Base-by-base conservation (phyloP, 2,113 vertebrate species). In the Garra rufa region DNA sequence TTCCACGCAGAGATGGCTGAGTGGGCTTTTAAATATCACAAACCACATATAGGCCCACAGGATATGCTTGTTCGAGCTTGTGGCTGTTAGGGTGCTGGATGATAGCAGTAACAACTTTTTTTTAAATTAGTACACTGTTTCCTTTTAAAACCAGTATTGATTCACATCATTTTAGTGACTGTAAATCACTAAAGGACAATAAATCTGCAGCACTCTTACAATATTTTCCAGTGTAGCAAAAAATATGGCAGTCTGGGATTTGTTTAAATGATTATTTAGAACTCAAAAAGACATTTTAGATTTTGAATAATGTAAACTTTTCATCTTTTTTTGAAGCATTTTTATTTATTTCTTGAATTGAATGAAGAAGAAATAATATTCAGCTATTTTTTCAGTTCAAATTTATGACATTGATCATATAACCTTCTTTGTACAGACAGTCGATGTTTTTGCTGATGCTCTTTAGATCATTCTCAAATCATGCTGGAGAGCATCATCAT, bases 21-120 rank as follows among this genome's bases (percentile, higher is more conserved):
- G 57, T 43, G 34, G 48, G 6, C 52, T 15, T 41, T 19, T 59
- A 77, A 41, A 57, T 6, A 59, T 52, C 19, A 34, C 34, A 24
- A 59, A 77, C 75, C 75, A 59, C 52, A 77, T 59, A n/a, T 57
- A 46, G 69, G 41, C 21, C 69, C 9, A 44, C 41, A 73, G 21
- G 69, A 73, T 44, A 71, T 46, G 69, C 1, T n/a, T 43, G 41
- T 15, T 67, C 28, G 19, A 44, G 41, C 41, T 44, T 21, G 26
- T 8, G 41, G 34, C 34, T n/a, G 19, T 41, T 43, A 70, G 17
- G 26, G 17, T 17, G 3, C 26, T 10, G 4, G 5, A 5, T 50
- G 15, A 50, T 52, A 19, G 50, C 19, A 55, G 1, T 15, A 26
- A 44, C 69, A 14, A 44, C 28, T 1, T 38, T 69, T 59, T 55